Base-by-base conservation (phyloP, 1,140 invertebrate species). In the Hylaeus volcanicus region DNA sequence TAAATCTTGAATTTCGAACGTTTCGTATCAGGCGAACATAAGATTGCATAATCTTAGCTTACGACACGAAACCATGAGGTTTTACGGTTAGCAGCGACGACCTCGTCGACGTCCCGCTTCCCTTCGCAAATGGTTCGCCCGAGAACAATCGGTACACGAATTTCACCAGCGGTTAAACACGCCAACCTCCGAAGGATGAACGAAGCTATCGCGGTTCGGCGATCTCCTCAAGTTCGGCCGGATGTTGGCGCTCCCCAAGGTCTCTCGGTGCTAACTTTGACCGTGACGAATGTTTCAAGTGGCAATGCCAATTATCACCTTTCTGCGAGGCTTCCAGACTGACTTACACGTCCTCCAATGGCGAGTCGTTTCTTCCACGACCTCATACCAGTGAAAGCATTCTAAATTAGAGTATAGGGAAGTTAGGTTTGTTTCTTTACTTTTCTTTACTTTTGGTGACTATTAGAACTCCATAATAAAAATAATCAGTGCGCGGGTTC, bases 191-290 rank as follows among this genome's bases (percentile, higher is more conserved):
- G n/a, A 63, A 58, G 41, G 70, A 64, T 51, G 76, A 61, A 39
- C 37, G 58, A 9, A 43, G 45, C 71, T 78, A 75, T 85, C 76
- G 39, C 60, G 48, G 78, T 58, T 55, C 65, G 53, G 26, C 51
- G 71, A 83, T 83, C 76, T 79, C 71, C 43, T 48, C 45, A 11
- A 26, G 11, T n/a, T 61, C 58, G 75, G 60, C 80, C 74, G 74
- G 63, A 82, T 79, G 74, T 69, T 37, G n/a, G 65, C 63, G 53
- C 48, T 26, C 26, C 39, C 55, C 63, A 70, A 79, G 75, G 65
- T 83, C 83, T 84, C 45, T 26, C 81, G 81, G 80, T 15, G 41
- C n/a, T 39, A 55, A 56, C 26, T 60, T 68, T 55, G 15, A 45
- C 37, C 81, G 55, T 80, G 74, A 82, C 70, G 58, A 60, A 26